Conservation (phyloP, 2,797 vertebrate genomes). For the Melanogrammus aeglefinus region DNA sequence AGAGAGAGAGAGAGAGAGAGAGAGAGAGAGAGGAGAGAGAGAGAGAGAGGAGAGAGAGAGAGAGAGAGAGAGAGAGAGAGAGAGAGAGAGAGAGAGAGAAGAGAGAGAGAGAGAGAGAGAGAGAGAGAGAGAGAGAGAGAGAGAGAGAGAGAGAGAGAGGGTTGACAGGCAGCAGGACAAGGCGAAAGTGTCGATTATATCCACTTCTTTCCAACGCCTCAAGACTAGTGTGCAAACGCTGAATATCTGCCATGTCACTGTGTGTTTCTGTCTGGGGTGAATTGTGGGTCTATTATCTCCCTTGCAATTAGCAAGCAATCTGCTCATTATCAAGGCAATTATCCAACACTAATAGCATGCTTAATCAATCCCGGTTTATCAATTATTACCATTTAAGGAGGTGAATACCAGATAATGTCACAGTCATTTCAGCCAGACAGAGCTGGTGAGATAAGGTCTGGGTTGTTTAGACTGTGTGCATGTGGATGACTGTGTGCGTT, state of each 20-base stretch:
- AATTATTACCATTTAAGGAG: constrained; percentile 69
- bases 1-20: too few species aligned
- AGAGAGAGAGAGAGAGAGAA: not conserved
- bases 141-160: not conserved
- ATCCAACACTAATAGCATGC: constrained; percentile 66
- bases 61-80: too few species aligned
- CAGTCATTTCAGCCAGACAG: constrained; percentile 54
- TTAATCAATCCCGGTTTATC: constrained; percentile 72
- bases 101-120: too few species aligned
- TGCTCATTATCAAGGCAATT: constrained; percentile 70
- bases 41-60: too few species aligned
- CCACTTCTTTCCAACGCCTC: not conserved
- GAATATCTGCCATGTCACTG: constrained; percentile 38
- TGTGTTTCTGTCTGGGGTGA: constrained; percentile 39
- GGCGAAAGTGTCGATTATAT: not conserved
- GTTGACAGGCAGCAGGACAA: not conserved
- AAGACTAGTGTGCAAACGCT: constrained; percentile 24
- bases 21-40: too few species aligned
- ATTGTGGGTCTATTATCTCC: constrained; percentile 59
- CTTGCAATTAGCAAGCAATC: constrained; percentile 67
- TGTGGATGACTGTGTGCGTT: not conserved
- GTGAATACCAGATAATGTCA: constrained; percentile 54
- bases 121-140: too few species aligned
- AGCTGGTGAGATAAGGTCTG: constrained; percentile 55
- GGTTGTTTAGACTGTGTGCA: constrained; percentile 53